These are phyloP conservation scores for Noctua fimbriata DNA, from an alignment of 2,888 invertebrate genomes.

Conservation along the genomic window DNA sequence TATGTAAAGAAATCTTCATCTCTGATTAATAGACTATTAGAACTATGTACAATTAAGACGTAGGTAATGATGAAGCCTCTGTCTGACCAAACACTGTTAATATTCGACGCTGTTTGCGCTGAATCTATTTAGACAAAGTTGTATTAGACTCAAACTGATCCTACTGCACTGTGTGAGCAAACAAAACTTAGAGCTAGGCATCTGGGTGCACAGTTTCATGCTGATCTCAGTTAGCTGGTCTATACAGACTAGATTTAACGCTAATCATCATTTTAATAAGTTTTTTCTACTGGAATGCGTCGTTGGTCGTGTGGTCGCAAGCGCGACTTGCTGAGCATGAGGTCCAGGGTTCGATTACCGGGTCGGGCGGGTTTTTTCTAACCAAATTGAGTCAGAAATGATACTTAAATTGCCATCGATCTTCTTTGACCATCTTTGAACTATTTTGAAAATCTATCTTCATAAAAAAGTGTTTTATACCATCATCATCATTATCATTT, in stretches of 20 bases:
- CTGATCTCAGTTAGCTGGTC: conserved; percentile 16
- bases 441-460: neutral
- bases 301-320: no score
- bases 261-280: neutral
- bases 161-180: conserved; percentile 32
- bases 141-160: conserved; percentile 43
- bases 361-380: no score
- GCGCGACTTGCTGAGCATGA: no score
- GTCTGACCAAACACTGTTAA: conserved; percentile 41
- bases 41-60: neutral
- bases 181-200: conserved; percentile 35
- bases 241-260: neutral
- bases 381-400: neutral
- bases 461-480: neutral
- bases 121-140: conserved; percentile 54
- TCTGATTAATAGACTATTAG: neutral
- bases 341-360: no score
- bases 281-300: neutral
- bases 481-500: no score
- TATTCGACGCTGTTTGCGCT: conserved; percentile 42
- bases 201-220: conserved; percentile 15
- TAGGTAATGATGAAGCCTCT: conserved; percentile 28
- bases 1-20: neutral
- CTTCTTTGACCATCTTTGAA: neutral
- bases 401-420: neutral